Conservation (phyloP, 2,113 vertebrate species). For the Galbula dea region DNA sequence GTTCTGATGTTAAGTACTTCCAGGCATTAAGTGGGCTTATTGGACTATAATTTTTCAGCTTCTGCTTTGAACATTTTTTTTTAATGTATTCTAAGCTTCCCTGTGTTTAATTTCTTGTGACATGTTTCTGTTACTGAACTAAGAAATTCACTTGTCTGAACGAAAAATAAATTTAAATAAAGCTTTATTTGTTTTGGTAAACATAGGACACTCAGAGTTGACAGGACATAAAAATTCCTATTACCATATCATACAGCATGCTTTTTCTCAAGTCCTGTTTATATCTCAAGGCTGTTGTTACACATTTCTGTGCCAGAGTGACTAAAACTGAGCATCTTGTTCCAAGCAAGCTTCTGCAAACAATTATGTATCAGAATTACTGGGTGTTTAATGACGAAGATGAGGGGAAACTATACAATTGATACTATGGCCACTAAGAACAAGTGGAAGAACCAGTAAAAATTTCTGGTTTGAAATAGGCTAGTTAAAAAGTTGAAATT, state of each 20-base stretch:
- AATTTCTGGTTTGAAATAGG: neutral
- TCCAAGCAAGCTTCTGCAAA: neutral
- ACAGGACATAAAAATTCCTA: neutral
- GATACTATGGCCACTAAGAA: neutral
- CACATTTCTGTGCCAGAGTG: neutral
- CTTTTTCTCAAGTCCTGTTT: neutral
- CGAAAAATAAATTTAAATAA: neutral
- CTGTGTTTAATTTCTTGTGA: neutral
- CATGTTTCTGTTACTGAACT: neutral
- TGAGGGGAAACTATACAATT: neutral
- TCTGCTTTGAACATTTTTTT: neutral
- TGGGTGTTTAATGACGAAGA: neutral
- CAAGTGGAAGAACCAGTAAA: neutral
- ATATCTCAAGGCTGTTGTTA: neutral
- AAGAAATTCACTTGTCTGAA: neutral
- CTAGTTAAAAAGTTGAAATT: neutral
- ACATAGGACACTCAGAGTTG: neutral
- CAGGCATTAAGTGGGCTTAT: neutral
- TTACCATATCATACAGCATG: neutral
- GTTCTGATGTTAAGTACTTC: neutral
- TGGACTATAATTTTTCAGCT: neutral
- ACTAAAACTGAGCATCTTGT: neutral
- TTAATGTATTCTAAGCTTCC: neutral
- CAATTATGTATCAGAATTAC: neutral
- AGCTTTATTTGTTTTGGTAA: neutral